phyloP scores from a whole-genome alignment of 2,888 invertebrate genomes.

The Oxyteleia sp. region DNA sequence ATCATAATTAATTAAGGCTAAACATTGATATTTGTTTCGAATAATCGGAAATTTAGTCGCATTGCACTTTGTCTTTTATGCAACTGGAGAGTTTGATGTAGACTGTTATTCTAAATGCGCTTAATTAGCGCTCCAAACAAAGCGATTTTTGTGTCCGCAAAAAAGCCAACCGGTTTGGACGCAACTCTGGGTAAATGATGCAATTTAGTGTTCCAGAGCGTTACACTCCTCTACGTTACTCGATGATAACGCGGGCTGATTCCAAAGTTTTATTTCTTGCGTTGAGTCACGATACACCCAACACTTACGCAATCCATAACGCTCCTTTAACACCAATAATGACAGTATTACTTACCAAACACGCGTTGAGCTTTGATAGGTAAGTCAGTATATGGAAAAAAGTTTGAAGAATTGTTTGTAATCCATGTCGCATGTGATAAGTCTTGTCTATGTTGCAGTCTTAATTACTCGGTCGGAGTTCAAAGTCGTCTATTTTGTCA shows the following conservation, averaged over 20 bases:
- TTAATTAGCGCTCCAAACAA: constrained; percentile 79
- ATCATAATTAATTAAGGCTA: too few species aligned
- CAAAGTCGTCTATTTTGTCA: too few species aligned
- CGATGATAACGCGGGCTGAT: too few species aligned
- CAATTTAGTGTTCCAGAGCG: constrained; percentile 34
- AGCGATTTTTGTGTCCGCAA: constrained; percentile 59
- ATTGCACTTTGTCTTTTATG: constrained; percentile 24
- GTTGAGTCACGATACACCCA: too few species aligned
- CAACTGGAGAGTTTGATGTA: background rate
- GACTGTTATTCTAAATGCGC: constrained; percentile 68
- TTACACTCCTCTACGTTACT: constrained; percentile 21
- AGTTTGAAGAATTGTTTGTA: too few species aligned
- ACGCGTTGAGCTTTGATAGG: constrained; percentile 23
- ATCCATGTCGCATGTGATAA: too few species aligned
- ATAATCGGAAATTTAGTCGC: constrained; percentile 3
- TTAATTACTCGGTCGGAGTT: too few species aligned
- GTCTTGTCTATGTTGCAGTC: too few species aligned
- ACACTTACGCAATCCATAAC: background rate
- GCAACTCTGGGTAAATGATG: constrained; percentile 40
- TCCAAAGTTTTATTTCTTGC: too few species aligned
- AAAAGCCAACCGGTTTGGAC: constrained; percentile 56
- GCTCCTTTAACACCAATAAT: constrained; percentile 39
- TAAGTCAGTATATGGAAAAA: constrained; percentile 6
- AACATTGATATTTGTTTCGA: too few species aligned
- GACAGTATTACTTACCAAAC: constrained; percentile 53